Evolutionary conservation across 2,888 invertebrate genomes (phyloP).

Genomic region (Sinopyrophorus schimmeli): DNA sequence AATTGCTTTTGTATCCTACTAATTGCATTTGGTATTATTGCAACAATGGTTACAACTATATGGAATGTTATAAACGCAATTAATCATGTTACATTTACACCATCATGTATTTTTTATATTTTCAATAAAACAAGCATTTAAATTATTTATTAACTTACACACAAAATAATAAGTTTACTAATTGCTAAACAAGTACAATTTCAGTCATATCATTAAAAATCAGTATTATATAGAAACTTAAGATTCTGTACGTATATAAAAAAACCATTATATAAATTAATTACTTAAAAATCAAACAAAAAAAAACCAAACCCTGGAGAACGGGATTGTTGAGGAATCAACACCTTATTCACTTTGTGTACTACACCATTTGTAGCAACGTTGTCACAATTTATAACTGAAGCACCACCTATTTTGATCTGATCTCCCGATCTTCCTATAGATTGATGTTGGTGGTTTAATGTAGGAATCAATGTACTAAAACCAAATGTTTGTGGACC

Average conservation of each 20-base stretch:
- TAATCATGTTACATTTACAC: conserved; percentile 67
- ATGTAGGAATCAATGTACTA: conserved; percentile 49
- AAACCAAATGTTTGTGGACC: conserved; percentile 53
- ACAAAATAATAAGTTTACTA: conserved; percentile 12
- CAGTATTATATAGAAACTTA: conserved; percentile 27
- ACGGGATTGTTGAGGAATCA: conserved; percentile 53
- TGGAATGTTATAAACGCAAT: conserved; percentile 70
- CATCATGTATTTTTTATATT: conserved; percentile 73
- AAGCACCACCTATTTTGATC: conserved; percentile 49
- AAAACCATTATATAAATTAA: conserved; percentile 1
- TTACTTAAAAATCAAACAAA: conserved; percentile 50
- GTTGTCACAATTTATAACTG: conserved; percentile 57
- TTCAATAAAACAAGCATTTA: conserved; percentile 44
- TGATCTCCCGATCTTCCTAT: conserved; percentile 46
- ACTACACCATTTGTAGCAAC: conserved; percentile 63
- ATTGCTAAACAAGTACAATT: conserved; percentile 29
- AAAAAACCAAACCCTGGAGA: conserved; percentile 46
- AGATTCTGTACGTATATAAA: conserved; percentile 18
- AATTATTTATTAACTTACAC: conserved; percentile 21
- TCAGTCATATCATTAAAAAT: conserved; percentile 30
- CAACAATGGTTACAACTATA: conserved; percentile 71
- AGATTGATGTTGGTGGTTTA: conserved; percentile 48
- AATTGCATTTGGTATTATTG: conserved; percentile 64
- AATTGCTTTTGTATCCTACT: conserved; percentile 60
- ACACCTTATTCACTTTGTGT: conserved; percentile 60